phyloP scores from a whole-genome alignment of 2,888 invertebrate species.

The Dioctria linearis region DNA sequence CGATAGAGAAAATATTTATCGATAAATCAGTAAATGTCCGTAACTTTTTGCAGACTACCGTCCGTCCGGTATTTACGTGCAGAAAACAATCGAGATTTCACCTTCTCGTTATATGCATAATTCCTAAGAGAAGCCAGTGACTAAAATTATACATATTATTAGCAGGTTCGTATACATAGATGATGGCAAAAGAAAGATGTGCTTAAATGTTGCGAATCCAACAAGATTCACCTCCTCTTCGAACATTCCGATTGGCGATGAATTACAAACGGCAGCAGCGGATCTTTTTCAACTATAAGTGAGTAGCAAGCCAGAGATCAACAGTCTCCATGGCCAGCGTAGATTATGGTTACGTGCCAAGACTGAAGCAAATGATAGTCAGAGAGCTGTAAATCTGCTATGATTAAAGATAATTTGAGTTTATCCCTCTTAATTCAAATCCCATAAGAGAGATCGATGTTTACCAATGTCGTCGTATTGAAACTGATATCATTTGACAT shows the following conservation, averaged over 20 bases:
- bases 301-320: constrained; percentile 11
- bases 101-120: constrained; percentile 29
- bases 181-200: neutral
- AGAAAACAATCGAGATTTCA: constrained; percentile 23
- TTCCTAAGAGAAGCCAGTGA: constrained; percentile 17
- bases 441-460: neutral
- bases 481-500: constrained; percentile 19
- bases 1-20: neutral
- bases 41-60: neutral
- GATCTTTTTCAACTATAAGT: neutral
- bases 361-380: neutral
- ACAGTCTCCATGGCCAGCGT: constrained; percentile 17
- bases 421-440: constrained; percentile 9
- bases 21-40: constrained; percentile 27
- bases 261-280: constrained; percentile 3
- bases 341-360: neutral
- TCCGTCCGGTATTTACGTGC: constrained; percentile 17
- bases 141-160: neutral
- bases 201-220: constrained; percentile 8
- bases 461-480: neutral
- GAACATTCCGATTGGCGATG: constrained; percentile 13
- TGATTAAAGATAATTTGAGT: neutral
- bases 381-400: neutral
- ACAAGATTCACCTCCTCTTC: constrained; percentile 19
- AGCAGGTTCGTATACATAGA: constrained; percentile 20